Conservation (phyloP, 1,140 invertebrate genomes). For the Coenobita brevimanus region DNA sequence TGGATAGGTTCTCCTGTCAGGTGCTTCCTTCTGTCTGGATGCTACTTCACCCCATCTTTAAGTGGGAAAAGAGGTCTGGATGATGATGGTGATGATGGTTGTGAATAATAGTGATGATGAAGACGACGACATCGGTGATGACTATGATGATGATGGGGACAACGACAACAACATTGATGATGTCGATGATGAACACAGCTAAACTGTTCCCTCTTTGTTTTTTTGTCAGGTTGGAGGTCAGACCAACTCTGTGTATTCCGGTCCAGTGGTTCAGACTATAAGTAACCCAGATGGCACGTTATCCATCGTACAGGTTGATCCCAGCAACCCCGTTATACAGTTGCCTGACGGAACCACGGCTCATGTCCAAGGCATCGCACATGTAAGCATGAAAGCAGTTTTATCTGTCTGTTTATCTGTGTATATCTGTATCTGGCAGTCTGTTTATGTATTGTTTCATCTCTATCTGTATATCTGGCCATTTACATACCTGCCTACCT, state of each 20-base stretch:
- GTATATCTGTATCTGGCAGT: not conserved
- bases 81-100: too few species aligned
- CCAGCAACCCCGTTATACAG: slow-evolving; percentile 94
- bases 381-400: slow-evolving; percentile 77
- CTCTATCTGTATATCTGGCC: too few species aligned
- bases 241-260: slow-evolving; percentile 56
- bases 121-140: too few species aligned
- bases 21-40: too few species aligned
- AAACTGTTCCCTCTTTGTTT: not conserved
- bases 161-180: too few species aligned
- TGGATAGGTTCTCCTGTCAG: too few species aligned
- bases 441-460: not conserved
- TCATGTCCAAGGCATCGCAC: slow-evolving; percentile 91
- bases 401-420: not conserved
- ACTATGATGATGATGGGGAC: too few species aligned
- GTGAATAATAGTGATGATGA: too few species aligned
- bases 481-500: too few species aligned
- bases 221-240: slow-evolving; percentile 21
- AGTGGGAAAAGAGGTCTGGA: too few species aligned
- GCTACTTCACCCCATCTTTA: too few species aligned
- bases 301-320: slow-evolving; percentile 96
- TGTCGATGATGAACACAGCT: not conserved
- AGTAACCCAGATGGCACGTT: slow-evolving; percentile 97
- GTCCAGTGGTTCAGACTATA: slow-evolving; percentile 91
- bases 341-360: slow-evolving; percentile 96